Conservation (phyloP, 1,140 invertebrate species). For the Camponotus vicinus region DNA sequence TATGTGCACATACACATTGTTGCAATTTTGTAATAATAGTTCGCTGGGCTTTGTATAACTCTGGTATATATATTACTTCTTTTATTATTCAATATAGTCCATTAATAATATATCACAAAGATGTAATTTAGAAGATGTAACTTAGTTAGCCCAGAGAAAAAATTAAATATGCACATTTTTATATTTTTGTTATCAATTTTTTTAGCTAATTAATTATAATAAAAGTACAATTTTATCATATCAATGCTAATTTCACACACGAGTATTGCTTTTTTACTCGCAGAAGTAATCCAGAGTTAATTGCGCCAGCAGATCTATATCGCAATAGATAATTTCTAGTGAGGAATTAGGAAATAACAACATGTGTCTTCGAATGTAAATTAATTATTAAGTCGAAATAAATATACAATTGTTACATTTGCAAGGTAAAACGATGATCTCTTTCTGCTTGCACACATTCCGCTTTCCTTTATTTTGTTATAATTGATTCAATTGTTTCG, state of each 20-base stretch:
- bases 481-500: constrained; percentile 24
- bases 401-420: constrained; percentile 82
- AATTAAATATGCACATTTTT: not conserved
- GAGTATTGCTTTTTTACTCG: not conserved
- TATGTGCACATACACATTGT: not conserved
- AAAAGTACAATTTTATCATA: not conserved
- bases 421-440: constrained; percentile 66
- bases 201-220: constrained; percentile 6
- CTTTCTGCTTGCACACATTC: constrained; percentile 23
- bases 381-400: constrained; percentile 75
- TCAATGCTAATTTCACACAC: not conserved
- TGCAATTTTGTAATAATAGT: constrained; percentile 41
- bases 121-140: too few species aligned
- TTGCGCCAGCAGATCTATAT: constrained; percentile 2
- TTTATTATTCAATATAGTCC: not conserved
- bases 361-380: constrained; percentile 50
- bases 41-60: not conserved
- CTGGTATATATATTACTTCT: constrained; percentile 23
- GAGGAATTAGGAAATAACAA: constrained; percentile 42
- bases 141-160: not conserved
- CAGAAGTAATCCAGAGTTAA: constrained; percentile 38
- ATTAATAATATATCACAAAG: not conserved
- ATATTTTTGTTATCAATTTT: not conserved
- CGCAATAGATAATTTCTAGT: constrained; percentile 50
- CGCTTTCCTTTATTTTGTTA: constrained; percentile 15